phyloP scores from a whole-genome alignment of 2,797 vertebrate species.

The Cynopterus sphinx region DNA sequence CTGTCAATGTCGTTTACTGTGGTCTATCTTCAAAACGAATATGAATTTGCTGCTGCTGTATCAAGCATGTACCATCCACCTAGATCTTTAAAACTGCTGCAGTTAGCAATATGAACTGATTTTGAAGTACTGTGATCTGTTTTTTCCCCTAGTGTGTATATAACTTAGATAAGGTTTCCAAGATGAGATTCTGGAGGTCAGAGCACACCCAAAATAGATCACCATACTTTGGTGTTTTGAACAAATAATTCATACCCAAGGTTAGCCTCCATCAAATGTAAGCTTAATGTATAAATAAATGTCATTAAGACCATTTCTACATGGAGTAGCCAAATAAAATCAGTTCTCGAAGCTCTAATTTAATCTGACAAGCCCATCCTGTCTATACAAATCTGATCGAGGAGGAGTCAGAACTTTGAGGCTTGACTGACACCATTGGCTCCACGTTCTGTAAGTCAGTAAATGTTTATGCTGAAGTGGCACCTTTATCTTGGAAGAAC shows the following conservation, averaged over 20 bases:
- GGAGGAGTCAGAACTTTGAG: constrained; percentile 8
- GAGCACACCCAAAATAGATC: neutral
- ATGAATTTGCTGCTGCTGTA: neutral
- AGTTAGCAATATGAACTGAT: constrained; percentile 11
- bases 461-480: constrained; percentile 10
- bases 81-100: constrained; percentile 19
- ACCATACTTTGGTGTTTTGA: neutral
- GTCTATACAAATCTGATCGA: constrained; percentile 47
- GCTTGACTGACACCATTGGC: neutral
- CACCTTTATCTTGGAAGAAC: neutral
- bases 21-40: constrained; percentile 35
- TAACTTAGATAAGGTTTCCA: neutral
- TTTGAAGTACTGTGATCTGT: neutral
- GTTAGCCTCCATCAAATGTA: neutral
- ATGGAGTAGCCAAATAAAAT: constrained; percentile 43
- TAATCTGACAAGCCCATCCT: constrained; percentile 35
- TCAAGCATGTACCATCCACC: neutral
- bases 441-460: neutral
- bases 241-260: constrained; percentile 5
- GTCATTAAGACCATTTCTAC: constrained; percentile 47
- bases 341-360: constrained; percentile 11
- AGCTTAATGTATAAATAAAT: constrained; percentile 59
- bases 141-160: neutral
- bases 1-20: neutral
- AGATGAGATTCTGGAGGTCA: neutral